Base-by-base conservation (phyloP, 2,113 vertebrate species). In the Elgaria multicarinata region DNA sequence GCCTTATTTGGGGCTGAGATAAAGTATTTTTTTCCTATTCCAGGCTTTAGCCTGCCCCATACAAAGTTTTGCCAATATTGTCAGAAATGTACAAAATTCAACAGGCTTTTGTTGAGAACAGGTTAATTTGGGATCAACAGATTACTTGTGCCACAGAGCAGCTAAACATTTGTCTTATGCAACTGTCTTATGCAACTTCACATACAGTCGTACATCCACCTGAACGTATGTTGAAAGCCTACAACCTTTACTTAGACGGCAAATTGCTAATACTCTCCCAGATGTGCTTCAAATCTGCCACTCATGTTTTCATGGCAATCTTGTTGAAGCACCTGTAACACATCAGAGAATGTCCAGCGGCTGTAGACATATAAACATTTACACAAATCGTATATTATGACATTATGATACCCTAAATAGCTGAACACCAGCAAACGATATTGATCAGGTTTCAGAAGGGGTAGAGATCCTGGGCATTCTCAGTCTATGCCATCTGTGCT, bases 21-120 rank as follows among this genome's bases (percentile, higher is more conserved):
- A 89, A 16, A 82, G 79, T 53, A 88, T 26, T n/a, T 62, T 76
- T 85, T 79, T 2, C 50, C 8, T 91, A 14, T 77, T 82, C 62
- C 13, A 90, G 33, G 6, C 14, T 84, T n/a, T 88, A 64, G 74
- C 89, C 90, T 24, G 83, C 24, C 91, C 82, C 31, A 77, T 87
- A 67, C n/a, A 87, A 74, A 79, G 78, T 62, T 39, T 36, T 81
- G 9, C 33, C 72, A 22, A 7, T 66, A 33, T 79, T 92, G 46
- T 69, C 81, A 26, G 42, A 90, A 87, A 36, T 36, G 6, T 62
- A 20, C 58, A 72, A 9, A 80, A 69, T 1, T 62, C 31, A 55
- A 69, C 90, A 67, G 39, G 39, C 42, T 44, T 1, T 87, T 78
- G 71, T 55, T 82, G 72, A 62, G 64, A 20, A 18, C 9, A 46